These are phyloP conservation scores for Monarcha castaneiventris DNA, from an alignment of 2,113 vertebrate genomes.

Conservation along the genomic window DNA sequence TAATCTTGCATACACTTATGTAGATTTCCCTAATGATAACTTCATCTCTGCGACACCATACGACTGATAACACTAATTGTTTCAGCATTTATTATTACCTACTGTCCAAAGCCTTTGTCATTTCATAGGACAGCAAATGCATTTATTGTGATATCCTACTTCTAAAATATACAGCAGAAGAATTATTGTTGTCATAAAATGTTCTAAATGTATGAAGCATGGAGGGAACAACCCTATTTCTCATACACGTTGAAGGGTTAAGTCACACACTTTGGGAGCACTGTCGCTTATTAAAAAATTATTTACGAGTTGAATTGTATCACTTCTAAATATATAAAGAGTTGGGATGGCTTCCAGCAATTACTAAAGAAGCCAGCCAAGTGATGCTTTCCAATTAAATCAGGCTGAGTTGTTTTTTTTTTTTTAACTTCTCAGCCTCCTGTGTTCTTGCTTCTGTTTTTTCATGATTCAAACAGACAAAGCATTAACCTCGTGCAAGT, in stretches of 20 bases:
- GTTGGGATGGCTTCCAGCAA: constrained; percentile 40
- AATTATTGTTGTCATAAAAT: not conserved
- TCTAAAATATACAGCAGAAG: not conserved
- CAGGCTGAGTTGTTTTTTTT: not conserved
- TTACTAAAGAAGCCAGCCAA: not conserved
- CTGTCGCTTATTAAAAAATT: constrained; percentile 37
- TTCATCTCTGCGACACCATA: not conserved
- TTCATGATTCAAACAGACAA: not conserved
- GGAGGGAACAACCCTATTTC: not conserved
- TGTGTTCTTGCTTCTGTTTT: not conserved
- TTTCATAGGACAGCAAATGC: not conserved
- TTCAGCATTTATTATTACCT: not conserved
- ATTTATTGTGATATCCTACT: not conserved
- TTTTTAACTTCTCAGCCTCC: not conserved
- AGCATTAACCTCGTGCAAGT: not conserved
- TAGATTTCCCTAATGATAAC: not conserved
- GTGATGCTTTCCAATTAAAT: constrained; percentile 52
- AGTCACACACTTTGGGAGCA: not conserved
- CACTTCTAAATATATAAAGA: constrained; percentile 50
- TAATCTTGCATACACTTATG: not conserved
- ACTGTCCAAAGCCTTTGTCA: not conserved
- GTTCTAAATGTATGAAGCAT: not conserved
- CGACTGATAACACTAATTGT: not conserved
- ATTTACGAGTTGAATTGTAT: constrained; percentile 47
- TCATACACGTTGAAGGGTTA: not conserved